phyloP scores from a whole-genome alignment of 37 sponge, comb jelly and placozoan species.

The Cliona cf. orientalis region DNA sequence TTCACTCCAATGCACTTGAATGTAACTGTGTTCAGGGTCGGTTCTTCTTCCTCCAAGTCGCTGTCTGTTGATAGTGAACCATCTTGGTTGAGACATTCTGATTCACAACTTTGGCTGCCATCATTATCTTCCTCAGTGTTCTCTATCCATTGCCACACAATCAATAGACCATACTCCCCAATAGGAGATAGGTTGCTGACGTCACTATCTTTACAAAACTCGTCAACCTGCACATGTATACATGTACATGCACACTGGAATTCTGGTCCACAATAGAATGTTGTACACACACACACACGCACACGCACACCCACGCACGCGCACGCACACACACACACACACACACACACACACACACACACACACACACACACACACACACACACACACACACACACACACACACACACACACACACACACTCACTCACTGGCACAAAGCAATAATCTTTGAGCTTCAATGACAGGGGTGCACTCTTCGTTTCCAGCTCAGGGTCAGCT shows the following conservation, averaged over 20 bases:
- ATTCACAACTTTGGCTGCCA: not conserved
- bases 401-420: not conserved
- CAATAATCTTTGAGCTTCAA: not conserved
- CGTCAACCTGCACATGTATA: not conserved
- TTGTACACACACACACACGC: not conserved
- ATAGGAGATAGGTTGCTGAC: not conserved
- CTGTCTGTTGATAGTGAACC: not conserved
- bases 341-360: not conserved
- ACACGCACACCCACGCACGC: not conserved
- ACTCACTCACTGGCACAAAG: slow-evolving; percentile 1
- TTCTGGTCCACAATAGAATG: not conserved
- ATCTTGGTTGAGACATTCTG: not conserved
- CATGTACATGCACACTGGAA: not conserved
- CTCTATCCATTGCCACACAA: not conserved
- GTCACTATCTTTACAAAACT: slow-evolving; percentile 2
- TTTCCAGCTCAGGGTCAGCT: not conserved
- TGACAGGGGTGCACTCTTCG: not conserved
- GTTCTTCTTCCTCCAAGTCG: not conserved
- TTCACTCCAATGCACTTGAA: slow-evolving; percentile 28
- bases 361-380: not conserved
- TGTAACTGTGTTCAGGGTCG: slow-evolving; percentile 5
- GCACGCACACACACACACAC: not conserved
- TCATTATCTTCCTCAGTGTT: not conserved
- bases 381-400: not conserved
- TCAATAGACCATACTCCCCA: not conserved